Conservation (phyloP, 2,113 vertebrate genomes). For the Genyomyrus donnyi region DNA sequence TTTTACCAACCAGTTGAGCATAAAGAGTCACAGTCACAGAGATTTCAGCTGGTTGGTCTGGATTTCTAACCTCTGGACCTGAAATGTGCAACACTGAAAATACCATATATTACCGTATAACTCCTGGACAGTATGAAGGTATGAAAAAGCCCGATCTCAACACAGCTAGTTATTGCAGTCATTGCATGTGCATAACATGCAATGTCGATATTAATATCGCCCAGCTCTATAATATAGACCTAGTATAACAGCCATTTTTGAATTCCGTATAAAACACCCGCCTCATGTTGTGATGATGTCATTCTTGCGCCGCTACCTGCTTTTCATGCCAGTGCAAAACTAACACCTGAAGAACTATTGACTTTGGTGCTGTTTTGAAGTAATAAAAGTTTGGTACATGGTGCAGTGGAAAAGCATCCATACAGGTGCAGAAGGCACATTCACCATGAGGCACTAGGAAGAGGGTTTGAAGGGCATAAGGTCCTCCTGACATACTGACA, state of each 20-base stretch:
- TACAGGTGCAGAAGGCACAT: not conserved
- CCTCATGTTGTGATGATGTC: no score
- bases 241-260: no score
- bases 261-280: no score
- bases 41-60: no score
- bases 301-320: no score
- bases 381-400: not conserved
- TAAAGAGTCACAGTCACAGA: no score
- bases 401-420: not conserved
- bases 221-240: not conserved
- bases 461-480: not conserved
- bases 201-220: not conserved
- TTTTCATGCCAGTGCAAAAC: not conserved
- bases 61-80: no score
- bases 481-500: not conserved
- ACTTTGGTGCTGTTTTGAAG: not conserved
- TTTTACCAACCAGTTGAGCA: no score
- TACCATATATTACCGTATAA: not conserved
- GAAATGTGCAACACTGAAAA: not conserved
- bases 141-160: not conserved
- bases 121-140: not conserved
- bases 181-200: not conserved
- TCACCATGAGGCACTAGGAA: not conserved
- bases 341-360: not conserved
- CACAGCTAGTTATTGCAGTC: not conserved